Evolutionary conservation across 2,113 vertebrate genomes (phyloP).

Genomic region (Sapayoa aenigma): DNA sequence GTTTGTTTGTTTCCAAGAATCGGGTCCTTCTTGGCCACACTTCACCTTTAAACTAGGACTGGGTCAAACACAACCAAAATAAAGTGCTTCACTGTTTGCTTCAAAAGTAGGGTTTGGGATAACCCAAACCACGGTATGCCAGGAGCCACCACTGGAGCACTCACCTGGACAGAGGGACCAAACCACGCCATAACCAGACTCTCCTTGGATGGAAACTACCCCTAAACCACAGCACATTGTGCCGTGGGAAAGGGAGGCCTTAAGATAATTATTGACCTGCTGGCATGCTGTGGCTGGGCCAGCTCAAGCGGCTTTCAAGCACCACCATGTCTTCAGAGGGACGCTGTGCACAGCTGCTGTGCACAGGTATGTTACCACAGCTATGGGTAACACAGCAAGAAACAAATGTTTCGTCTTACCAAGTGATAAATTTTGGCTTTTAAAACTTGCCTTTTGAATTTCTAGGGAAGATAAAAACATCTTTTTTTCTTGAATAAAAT

Average conservation of each 20-base stretch:
- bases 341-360: background rate
- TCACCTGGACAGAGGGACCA: background rate
- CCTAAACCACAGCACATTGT: rapidly evolving
- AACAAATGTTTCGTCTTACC: background rate
- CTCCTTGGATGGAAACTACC: background rate
- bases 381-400: background rate
- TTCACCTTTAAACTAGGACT: constrained; percentile 71
- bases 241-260: background rate
- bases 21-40: constrained; percentile 63
- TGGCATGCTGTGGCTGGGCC: background rate
- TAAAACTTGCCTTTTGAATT: background rate
- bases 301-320: background rate
- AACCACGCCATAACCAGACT: background rate
- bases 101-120: constrained; percentile 67
- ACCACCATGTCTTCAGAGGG: background rate
- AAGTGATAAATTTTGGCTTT: background rate
- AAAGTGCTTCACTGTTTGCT: constrained; percentile 82
- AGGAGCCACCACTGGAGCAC: background rate
- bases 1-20: constrained; percentile 41
- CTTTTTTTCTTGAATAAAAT: background rate
- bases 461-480: background rate
- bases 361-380: too few species aligned
- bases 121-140: background rate
- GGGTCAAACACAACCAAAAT: constrained; percentile 77
- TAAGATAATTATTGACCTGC: background rate